Percentiles rank a stretch among this genome's conserved stretches.
phyloP scores from a whole-genome alignment of 2,113 vertebrate genomes.

The Thunnus maccoyii region DNA sequence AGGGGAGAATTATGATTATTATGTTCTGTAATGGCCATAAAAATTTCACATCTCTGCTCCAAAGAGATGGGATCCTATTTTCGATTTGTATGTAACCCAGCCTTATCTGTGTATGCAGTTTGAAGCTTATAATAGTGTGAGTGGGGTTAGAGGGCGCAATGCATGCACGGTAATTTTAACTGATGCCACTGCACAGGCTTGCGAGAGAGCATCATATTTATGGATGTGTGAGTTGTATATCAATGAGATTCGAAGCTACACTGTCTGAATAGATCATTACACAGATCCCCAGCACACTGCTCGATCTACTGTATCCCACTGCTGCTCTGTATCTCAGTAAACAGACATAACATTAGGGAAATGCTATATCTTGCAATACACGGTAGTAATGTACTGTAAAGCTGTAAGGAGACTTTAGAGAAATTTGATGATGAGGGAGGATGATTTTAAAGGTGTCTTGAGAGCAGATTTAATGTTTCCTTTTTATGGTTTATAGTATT shows the following conservation, averaged over 20 bases:
- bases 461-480: slow-evolving; percentile 51
- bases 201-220: slow-evolving; percentile 71
- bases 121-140: slow-evolving; percentile 45
- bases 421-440: slow-evolving; percentile 32
- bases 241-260: slow-evolving; percentile 57
- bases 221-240: slow-evolving; percentile 63
- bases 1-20: slow-evolving; percentile 41
- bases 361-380: slow-evolving; percentile 12
- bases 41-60: slow-evolving; percentile 36
- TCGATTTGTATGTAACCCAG: slow-evolving; percentile 33
- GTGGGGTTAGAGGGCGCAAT: slow-evolving; percentile 56
- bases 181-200: slow-evolving; percentile 54
- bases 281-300: slow-evolving; percentile 26
- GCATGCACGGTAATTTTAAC: slow-evolving; percentile 60
- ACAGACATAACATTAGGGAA: slow-evolving; percentile 39
- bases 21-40: slow-evolving; percentile 46
- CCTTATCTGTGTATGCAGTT: slow-evolving; percentile 61
- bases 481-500: slow-evolving; percentile 61
- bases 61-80: slow-evolving; percentile 56
- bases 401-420: slow-evolving; percentile 23
- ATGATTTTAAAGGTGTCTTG: slow-evolving; percentile 46
- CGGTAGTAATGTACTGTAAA: slow-evolving; percentile 27
- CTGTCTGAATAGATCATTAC: slow-evolving; percentile 60
- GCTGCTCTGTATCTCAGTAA: slow-evolving; percentile 45
- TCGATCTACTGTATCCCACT: slow-evolving; percentile 31